These are phyloP conservation scores for Callosobruchus maculatus DNA, from an alignment of 2,888 invertebrate genomes.

Conservation along the genomic window DNA sequence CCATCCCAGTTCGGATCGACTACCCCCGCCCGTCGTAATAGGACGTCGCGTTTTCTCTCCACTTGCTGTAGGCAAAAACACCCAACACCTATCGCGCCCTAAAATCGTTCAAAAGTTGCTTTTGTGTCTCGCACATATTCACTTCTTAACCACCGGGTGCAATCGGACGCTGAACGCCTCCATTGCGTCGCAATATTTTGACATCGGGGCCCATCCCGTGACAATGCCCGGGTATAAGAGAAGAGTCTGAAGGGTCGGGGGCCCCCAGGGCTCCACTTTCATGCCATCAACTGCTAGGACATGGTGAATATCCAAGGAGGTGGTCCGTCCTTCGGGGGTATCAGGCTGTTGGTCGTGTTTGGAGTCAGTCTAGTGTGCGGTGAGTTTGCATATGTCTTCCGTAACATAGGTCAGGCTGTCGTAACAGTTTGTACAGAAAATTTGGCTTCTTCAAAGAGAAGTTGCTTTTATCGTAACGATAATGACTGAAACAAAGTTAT, in stretches of 20 bases:
- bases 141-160: not conserved
- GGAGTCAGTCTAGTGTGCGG: conserved; percentile 14
- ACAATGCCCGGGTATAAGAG: conserved; percentile 44
- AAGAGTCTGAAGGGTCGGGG: conserved; percentile 38
- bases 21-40: not conserved
- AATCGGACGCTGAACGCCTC: not conserved
- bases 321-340: conserved; percentile 9
- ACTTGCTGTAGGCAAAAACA: not conserved
- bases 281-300: conserved; percentile 4
- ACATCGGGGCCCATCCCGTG: conserved; percentile 2
- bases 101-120: not conserved
- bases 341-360: conserved; percentile 11
- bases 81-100: not conserved
- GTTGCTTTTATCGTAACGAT: too few species aligned
- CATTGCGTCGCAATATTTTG: not conserved
- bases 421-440: too few species aligned
- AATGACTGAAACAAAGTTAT: too few species aligned
- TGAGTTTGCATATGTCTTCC: conserved; percentile 8
- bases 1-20: not conserved
- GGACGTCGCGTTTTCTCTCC: not conserved
- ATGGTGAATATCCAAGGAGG: conserved; percentile 12
- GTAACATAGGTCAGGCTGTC: not conserved
- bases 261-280: conserved; percentile 6
- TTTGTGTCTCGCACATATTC: not conserved
- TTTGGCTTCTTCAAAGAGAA: too few species aligned